Base-by-base conservation (phyloP, 2,797 vertebrate genomes). In the Enteromius radiatus region DNA sequence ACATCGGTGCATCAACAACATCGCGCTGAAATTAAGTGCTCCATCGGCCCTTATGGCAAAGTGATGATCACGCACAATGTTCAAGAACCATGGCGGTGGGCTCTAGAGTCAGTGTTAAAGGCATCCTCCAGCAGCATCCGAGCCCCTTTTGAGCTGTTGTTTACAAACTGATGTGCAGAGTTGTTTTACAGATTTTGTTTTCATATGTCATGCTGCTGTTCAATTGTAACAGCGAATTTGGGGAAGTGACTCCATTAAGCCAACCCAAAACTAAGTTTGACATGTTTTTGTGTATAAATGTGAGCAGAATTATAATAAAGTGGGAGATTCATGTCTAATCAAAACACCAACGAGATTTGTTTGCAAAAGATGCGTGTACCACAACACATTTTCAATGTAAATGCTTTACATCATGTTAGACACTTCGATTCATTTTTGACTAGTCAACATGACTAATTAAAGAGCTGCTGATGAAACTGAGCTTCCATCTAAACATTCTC, bases 1-100 rank as follows among this genome's bases (percentile, higher is more conserved):
- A 47, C 59, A 36, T 86, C 71, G 63, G 38, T 45, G 73, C 81
- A 76, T 80, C 33, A 65, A 79, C 49, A 80, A 61, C 41, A 67
- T 49, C 19, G 61, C 59, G 64, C 8, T 47, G 52, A 67, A 56
- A 69, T 68, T 3, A 21, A 78, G 28, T 76, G 54, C 68, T 69
- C 45, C 7, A 21, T 38, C 5, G 41, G 76, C 67, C 78, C 80
- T 84, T 52, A 15, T 87, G 84, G 64, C 71, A 73, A 43, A 81
- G 76, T 83, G 83, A 87, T 88, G 87, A 86, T 87, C 86, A 80
- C 64, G 84, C 85, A 82, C 47, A 83, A 81, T 80, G 47, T 28
- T 82, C 26, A 36, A 41, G 78, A 64, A 83, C 69, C 78, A 61
- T 71, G 85, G 84, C 63, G 76, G 70, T 78, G 84, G 86, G 79